Evolutionary conservation across 2,113 vertebrate species (phyloP).

Genomic region (Gadus macrocephalus): DNA sequence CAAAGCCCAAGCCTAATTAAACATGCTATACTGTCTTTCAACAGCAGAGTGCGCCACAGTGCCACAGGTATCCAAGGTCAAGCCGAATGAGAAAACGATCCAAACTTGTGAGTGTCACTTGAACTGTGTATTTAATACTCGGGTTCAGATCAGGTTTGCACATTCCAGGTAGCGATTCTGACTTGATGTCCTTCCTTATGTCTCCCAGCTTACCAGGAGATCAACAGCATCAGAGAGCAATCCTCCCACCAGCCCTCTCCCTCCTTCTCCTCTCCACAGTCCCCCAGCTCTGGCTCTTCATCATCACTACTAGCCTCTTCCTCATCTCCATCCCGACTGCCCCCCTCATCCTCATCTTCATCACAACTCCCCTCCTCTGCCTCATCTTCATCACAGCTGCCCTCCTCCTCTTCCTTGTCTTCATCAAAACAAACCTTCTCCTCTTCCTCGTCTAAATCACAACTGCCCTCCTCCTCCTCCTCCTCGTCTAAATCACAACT

Average conservation of each 20-base stretch:
- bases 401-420: background rate
- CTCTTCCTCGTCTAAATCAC: slow-evolving; percentile 5
- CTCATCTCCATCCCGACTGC: background rate
- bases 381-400: background rate
- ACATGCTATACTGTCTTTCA: background rate
- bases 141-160: background rate
- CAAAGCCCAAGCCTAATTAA: too few species aligned
- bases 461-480: slow-evolving; percentile 9
- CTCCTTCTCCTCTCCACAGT: background rate
- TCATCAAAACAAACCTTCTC: background rate
- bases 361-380: background rate
- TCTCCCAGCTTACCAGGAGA: slow-evolving; percentile 54
- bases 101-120: slow-evolving; percentile 56
- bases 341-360: background rate
- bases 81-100: slow-evolving; percentile 15
- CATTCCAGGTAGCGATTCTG: background rate
- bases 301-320: background rate
- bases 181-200: background rate
- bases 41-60: slow-evolving; percentile 69
- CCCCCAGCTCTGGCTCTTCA: slow-evolving; percentile 21
- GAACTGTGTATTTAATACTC: background rate
- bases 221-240: slow-evolving; percentile 47
- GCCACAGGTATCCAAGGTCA: slow-evolving; percentile 54
- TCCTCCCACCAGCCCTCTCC: slow-evolving; percentile 27
- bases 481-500: slow-evolving; percentile 12